Evolutionary conservation across 2,797 vertebrate species (phyloP), one percentile per base, ranked within the genome.

Genomic region (Sitta carolinensis): DNA sequence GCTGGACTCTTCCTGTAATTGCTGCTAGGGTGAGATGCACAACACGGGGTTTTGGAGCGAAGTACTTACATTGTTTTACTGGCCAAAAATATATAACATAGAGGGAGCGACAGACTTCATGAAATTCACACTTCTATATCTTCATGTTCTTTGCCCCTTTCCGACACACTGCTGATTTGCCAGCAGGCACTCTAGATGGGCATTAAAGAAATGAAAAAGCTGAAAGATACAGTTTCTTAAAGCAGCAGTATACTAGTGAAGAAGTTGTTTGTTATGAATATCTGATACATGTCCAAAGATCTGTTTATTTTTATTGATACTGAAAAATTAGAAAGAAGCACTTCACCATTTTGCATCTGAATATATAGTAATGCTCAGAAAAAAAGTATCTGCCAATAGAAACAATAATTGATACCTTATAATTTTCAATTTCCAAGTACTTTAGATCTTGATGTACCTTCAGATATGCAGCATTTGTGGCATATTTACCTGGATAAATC

Each of bases 1-100:
- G 97, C 97, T 97, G 97, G 97, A 96, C 97, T 95, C 90, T 82
- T 88, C 91, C 97, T 94, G 91, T 97, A 96, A 97, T 98, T 97
- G 96, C 97, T 90, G 4, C 89, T 87, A 91, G 94, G 96, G 96
- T 96, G 97, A 97, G 94, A 90, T 89, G 91, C 81, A 3, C 97
- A 51, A 92, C 95, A 84, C 94, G 97, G 92, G 96, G 95, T 89
- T 93, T 92, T 55, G 94, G 85, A 97, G 95, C 97, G 73, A 95
- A 96, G 94, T 81, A 57, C 95, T 96, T 88, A 77, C 7, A 74
- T 97, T 97, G 97, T 97, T 97, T 97, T 95, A 86, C 85, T 97
- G 94, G 89, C 94, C 97, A 87, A 58, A 94, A 97, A 89, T 93
- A 67, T 36, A 79, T 23, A 80, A 87, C 94, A 13, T 88, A 81